Evolutionary conservation across 2,113 vertebrate genomes (phyloP), one percentile per base, ranked within the genome.

Genomic region (Myotis lucifugus): DNA sequence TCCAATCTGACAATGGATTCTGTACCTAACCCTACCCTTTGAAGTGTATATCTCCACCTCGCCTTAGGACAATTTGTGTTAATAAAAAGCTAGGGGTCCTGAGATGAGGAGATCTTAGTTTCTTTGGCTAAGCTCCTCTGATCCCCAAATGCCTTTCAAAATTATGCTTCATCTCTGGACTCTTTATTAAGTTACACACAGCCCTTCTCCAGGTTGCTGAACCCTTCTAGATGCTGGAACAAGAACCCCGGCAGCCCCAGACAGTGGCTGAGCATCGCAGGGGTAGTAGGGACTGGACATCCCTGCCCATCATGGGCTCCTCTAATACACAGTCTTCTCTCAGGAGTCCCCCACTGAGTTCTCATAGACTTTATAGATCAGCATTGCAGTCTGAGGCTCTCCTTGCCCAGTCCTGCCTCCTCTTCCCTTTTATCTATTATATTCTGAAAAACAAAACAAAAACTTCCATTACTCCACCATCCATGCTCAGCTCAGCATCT

Each of bases 181-280:
- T 42, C 42, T 42, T 42, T 42, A 42, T 42, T 42, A 42, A 42
- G 42, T 42, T 42, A 42, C 42, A 42, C 42, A 42, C 42, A 42
- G 42, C 42, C 42, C 42, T 42, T 42, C 42, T 42, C 42, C 42
- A 42, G 42, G 0, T 42, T 42, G 42, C 42, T 42, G 42, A 42
- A 42, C 42, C 42, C 42, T 42, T 42, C 42, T 42, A 42, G 42
- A 42, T 42, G 42, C 6, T 7, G 42, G 7, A 42, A 42, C 42
- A 42, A 42, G 42, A 42, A 42, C 42, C 42, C 42, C 1, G 42
- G 42, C 42, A 42, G 42, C 42, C 6, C 66, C 37, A 3, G 27
- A 27, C n/a, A n/a, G 5, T 15, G 56, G 46, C 40, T 5, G 23
- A 37, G 11, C 29, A 13, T 0, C 13, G 23, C 6, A 5, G 4